A percentile compares a stretch with the other conserved stretches of the same genome.
Evolutionary conservation across 1,140 invertebrate genomes (phyloP).

Genomic region (Dendroctonus ponderosae): DNA sequence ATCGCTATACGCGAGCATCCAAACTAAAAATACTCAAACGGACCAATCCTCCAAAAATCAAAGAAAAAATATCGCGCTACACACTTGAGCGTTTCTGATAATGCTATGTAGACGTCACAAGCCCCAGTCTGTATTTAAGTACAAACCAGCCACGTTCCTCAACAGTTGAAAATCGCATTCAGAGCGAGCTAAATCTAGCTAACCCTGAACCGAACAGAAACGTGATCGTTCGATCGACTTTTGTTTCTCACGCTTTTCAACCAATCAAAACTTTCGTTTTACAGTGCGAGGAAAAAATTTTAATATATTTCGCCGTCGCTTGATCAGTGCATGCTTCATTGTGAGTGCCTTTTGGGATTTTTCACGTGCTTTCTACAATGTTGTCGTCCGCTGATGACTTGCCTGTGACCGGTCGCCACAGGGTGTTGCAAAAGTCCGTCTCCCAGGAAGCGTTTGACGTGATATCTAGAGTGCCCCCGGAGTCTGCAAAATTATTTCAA

Average conservation of each 20-base stretch:
- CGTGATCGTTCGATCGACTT: neutral
- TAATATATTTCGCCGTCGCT: too few relatives aligned
- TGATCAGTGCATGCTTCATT: neutral
- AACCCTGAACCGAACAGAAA: neutral
- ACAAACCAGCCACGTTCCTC: neutral
- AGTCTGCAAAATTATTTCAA: slow-evolving; percentile 45
- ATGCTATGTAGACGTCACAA: slow-evolving; percentile 3
- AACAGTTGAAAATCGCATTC: slow-evolving; percentile 7
- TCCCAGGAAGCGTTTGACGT: slow-evolving; percentile 39
- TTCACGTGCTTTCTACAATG: slow-evolving; percentile 33
- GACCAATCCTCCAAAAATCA: too few relatives aligned
- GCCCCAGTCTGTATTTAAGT: slow-evolving; percentile 12
- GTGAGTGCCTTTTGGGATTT: slow-evolving; percentile 26
- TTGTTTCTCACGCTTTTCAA: too few relatives aligned
- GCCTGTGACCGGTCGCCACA: slow-evolving; percentile 34
- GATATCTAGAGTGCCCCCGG: slow-evolving; percentile 44
- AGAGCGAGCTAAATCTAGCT: slow-evolving; percentile 1
- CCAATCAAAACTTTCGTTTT: too few relatives aligned
- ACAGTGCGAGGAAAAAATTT: too few relatives aligned
- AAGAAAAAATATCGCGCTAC: too few relatives aligned
- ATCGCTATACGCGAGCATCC: too few relatives aligned
- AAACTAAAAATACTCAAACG: too few relatives aligned
- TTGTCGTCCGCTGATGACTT: slow-evolving; percentile 43
- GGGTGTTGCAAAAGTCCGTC: slow-evolving; percentile 38
- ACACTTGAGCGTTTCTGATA: too few relatives aligned